Conservation (phyloP, 2,888 invertebrate species). For the Acanthoscelides obtectus region DNA sequence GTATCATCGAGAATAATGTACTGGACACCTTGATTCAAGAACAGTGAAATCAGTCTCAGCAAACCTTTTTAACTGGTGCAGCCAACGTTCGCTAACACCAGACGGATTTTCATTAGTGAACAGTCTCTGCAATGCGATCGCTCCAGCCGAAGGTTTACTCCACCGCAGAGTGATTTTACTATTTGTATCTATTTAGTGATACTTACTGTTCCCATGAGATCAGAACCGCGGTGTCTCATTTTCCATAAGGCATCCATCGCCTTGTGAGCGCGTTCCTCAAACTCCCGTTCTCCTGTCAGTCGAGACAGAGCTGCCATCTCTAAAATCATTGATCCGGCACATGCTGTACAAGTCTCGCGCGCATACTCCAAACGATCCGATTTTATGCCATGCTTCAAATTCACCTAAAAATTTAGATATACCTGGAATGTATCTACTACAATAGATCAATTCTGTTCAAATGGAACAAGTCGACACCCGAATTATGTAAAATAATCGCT, state of each 20-base stretch:
- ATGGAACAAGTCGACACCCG: no score
- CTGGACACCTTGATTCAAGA: no score
- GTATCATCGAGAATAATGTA: not conserved
- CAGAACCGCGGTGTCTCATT: constrained; percentile 81
- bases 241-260: constrained; percentile 98
- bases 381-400: constrained; percentile 78
- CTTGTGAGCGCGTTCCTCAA: constrained; percentile 90
- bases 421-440: not conserved
- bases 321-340: constrained; percentile 95
- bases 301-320: constrained; percentile 96
- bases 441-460: not conserved
- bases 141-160: no score
- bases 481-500: no score
- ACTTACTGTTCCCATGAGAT: constrained; percentile 86
- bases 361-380: constrained; percentile 67
- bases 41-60: no score
- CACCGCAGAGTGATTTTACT: no score
- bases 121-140: no score
- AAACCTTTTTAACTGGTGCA: no score
- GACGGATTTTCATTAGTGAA: no score
- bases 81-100: no score
- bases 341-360: constrained; percentile 94
- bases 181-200: no score
- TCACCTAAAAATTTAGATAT: constrained; percentile 54
- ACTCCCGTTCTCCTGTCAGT: constrained; percentile 85